phyloP scores from a whole-genome alignment of 1,140 invertebrate genomes.

The Oscheius sp. region DNA sequence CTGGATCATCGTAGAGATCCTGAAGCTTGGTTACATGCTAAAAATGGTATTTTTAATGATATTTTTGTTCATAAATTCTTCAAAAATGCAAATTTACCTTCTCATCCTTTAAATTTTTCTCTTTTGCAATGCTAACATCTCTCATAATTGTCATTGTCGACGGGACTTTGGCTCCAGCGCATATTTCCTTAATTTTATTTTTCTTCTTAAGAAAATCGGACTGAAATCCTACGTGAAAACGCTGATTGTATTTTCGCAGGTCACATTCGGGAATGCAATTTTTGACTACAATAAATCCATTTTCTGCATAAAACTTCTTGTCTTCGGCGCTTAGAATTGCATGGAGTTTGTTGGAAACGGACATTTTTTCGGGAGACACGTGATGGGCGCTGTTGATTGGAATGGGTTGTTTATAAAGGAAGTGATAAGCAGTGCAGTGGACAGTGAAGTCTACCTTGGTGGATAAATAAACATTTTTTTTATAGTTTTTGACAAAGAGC shows the following conservation, averaged over 20 bases:
- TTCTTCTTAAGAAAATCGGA: neutral
- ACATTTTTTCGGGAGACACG: no score
- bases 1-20: slow-evolving; percentile 20
- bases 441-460: no score
- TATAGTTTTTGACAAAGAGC: no score
- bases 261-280: slow-evolving; percentile 68
- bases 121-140: slow-evolving; percentile 69
- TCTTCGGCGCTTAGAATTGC: slow-evolving; percentile 65
- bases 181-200: slow-evolving; percentile 27
- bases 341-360: no score
- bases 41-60: slow-evolving; percentile 66
- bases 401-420: no score
- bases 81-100: slow-evolving; percentile 27
- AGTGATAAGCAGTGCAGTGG: no score
- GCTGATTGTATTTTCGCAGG: slow-evolving; percentile 64
- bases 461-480: no score
- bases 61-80: neutral
- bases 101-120: neutral
- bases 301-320: slow-evolving; percentile 73
- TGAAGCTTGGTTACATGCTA: slow-evolving; percentile 12
- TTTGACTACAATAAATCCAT: slow-evolving; percentile 74
- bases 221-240: slow-evolving; percentile 24
- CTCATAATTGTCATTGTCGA: slow-evolving; percentile 71
- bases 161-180: slow-evolving; percentile 61
- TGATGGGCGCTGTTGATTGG: no score